Conservation (phyloP, 2,888 invertebrate genomes). For the Yponomeuta cagnagella region DNA sequence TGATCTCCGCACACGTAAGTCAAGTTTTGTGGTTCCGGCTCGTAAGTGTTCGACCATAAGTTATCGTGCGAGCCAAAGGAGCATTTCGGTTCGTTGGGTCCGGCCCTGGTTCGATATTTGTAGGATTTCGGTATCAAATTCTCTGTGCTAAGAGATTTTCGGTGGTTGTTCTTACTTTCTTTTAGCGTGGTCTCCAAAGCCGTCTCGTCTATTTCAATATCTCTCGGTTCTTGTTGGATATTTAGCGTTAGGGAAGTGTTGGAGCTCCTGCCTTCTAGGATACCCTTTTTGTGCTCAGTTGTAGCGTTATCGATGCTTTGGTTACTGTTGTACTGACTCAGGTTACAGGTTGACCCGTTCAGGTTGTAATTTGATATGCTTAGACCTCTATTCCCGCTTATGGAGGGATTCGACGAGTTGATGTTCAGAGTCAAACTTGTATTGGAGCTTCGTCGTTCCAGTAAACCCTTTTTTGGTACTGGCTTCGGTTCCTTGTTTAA, state of each 20-base stretch:
- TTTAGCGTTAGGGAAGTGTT: constrained; percentile 87
- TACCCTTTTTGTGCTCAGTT: constrained; percentile 73
- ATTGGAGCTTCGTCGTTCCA: constrained; percentile 92
- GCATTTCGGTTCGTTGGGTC: constrained; percentile 43
- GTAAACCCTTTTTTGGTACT: constrained; percentile 79
- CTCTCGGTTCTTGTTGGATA: constrained; percentile 62
- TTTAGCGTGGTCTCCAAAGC: constrained; percentile 51
- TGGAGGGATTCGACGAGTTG: constrained; percentile 60
- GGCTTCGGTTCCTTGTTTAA: constrained; percentile 62
- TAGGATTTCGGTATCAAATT: constrained; percentile 73
- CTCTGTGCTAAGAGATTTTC: constrained; percentile 78
- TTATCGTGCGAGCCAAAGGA: constrained; percentile 71
- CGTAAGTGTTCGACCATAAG: constrained; percentile 64
- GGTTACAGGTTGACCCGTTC: constrained; percentile 67
- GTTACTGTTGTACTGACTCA: constrained; percentile 67
- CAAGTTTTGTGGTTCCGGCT: constrained; percentile 55
- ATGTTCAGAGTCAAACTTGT: constrained; percentile 90
- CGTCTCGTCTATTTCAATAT: constrained; percentile 62
- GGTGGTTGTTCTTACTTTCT: constrained; percentile 57
- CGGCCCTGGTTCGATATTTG: constrained; percentile 51
- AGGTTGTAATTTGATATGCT: constrained; percentile 72
- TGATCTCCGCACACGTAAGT: constrained; percentile 67
- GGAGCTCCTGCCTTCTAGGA: constrained; percentile 85
- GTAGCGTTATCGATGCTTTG: constrained; percentile 60
- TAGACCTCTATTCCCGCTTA: constrained; percentile 62